A percentile compares a stretch with the other conserved stretches of the same genome.
These are phyloP conservation scores for Nemapogon koenigi DNA, from an alignment of 2,888 invertebrate species.

Conservation along the genomic window DNA sequence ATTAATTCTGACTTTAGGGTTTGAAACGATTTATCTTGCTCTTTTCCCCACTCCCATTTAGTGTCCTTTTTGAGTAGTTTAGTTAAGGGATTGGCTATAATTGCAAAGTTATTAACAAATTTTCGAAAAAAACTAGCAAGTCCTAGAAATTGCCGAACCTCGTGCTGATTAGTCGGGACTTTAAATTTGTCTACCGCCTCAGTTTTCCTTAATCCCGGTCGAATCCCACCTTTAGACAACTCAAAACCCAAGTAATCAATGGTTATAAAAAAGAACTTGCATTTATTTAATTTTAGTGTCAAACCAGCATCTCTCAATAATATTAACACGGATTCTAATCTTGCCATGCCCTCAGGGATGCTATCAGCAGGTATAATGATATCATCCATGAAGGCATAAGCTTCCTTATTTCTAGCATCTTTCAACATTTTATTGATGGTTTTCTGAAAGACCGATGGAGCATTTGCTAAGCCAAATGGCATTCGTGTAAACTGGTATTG, in stretches of 20 bases:
- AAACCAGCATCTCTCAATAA: constrained; percentile 14
- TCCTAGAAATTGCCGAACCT: constrained; percentile 19
- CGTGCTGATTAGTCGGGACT: neutral
- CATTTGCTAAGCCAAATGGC: neutral
- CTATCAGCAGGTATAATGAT: constrained; percentile 8
- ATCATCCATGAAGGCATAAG: constrained; percentile 21
- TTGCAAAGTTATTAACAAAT: constrained; percentile 18
- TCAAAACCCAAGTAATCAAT: constrained; percentile 20
- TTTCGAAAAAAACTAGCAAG: constrained; percentile 20
- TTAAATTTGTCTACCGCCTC: constrained; percentile 11
- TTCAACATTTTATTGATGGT: constrained; percentile 21
- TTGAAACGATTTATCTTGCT: constrained; percentile 17
- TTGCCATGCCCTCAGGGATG: constrained; percentile 16
- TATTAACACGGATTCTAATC: constrained; percentile 16
- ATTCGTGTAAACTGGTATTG: constrained; percentile 17
- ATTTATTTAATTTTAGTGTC: constrained; percentile 20
- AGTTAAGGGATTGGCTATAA: constrained; percentile 17
- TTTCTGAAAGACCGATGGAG: neutral
- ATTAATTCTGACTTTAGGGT: constrained; percentile 17
- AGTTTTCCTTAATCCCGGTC: constrained; percentile 17
- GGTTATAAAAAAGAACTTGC: constrained; percentile 17
- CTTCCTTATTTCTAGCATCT: constrained; percentile 14
- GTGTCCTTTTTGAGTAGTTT: constrained; percentile 18
- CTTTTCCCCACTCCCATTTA: constrained; percentile 17
- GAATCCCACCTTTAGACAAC: constrained; percentile 15